These are phyloP conservation scores for Varecia variegata DNA, from an alignment of 2,797 vertebrate species.

Conservation along the genomic window DNA sequence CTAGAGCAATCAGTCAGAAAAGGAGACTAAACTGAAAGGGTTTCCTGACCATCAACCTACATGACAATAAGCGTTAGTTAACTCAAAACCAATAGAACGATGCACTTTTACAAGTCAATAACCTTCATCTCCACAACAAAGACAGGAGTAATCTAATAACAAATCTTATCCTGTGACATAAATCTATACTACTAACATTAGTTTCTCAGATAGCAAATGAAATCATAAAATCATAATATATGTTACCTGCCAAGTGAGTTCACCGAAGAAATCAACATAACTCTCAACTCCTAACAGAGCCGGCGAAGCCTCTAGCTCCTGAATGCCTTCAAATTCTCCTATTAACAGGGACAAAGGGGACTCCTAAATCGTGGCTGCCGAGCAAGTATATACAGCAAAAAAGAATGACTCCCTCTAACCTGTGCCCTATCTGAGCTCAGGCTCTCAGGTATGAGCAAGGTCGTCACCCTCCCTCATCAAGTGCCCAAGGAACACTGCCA, in stretches of 20 bases:
- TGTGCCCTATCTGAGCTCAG: not conserved
- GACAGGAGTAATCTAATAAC: not conserved
- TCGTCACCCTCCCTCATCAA: not conserved
- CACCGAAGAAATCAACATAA: constrained; percentile 34
- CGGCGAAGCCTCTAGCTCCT: not conserved
- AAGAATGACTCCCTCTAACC: not conserved
- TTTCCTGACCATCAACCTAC: not conserved
- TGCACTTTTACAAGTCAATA: constrained; percentile 12
- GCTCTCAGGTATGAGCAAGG: not conserved
- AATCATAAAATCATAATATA: constrained; percentile 34
- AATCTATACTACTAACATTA: constrained; percentile 26
- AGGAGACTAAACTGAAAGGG: not conserved
- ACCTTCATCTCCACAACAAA: constrained; percentile 23
- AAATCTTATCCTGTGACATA: not conserved
- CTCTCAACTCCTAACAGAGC: not conserved
- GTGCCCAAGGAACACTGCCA: not conserved
- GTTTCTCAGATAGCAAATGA: constrained; percentile 29
- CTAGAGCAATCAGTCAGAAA: not conserved
- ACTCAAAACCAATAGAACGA: not conserved
- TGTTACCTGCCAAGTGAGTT: constrained; percentile 12
- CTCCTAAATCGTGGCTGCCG: not conserved
- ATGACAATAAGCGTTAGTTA: not conserved
- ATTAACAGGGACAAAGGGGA: not conserved
- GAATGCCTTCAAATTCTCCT: not conserved
- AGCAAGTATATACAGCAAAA: not conserved